Base-by-base conservation (phyloP, 2,888 invertebrate species). In the Troides oblongomaculatus region DNA sequence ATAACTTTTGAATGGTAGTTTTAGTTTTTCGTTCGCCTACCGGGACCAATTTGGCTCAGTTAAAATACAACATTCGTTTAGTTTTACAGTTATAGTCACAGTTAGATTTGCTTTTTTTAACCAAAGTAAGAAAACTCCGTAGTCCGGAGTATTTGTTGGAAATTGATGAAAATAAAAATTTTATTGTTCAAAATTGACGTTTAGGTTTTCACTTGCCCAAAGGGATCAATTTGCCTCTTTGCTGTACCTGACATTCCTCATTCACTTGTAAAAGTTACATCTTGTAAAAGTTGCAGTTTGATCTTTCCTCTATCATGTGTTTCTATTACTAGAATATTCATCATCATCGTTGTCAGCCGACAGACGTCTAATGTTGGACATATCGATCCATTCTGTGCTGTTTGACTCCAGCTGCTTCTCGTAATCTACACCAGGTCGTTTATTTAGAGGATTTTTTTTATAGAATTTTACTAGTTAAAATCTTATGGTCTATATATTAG, bases 31-130 rank as follows among this genome's bases (percentile, higher is more conserved):
- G 8, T 17, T 63, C 18, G 68, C 68, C 68, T 63, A 46, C 36
- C 50, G 68, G 68, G 68, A 68, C 53, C 68, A 68, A 64, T 62
- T 62, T 39, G 39, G 56, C 56, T 18, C 46, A 59, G 59, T 17
- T 25, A 59, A 59, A n/a, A 56, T 36, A 61, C 23, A 43, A 23
- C 18, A 62, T 23, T 62, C 58, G 46, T 57, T 67, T 56, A 62
- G 43, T 58, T 57, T 62, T 39, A 43, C 43, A 58, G 60, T 66
- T 18, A 66, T 23, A 61, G 53, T 53, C 58, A 50, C 39, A 30
- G 60, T 60, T 61, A 57, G 21, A 23, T 30, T 17, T 14, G 12
- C 17, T 18, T n/a, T 50, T 66, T 46, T 17, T 21, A 3, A 21
- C 36, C 36, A 36, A 36, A 10, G 39, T 10, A 8, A 39, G 39